Base-by-base conservation (phyloP, 1,140 invertebrate genomes). In the Cyclargus thomasi region DNA sequence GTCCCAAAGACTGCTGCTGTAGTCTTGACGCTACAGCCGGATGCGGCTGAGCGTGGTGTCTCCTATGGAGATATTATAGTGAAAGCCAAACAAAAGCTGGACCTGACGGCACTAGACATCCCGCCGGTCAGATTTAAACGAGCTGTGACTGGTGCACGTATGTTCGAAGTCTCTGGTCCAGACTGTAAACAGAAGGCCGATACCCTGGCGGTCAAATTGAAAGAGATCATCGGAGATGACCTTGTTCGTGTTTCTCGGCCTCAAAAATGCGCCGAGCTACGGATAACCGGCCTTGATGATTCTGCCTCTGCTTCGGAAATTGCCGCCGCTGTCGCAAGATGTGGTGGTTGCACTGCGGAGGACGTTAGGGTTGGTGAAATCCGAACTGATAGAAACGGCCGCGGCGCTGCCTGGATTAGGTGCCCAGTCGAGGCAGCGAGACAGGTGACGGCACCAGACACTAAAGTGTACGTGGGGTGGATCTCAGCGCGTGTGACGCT, bases 141-240 rank as follows among this genome's bases (percentile, higher is more conserved):
- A 6, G 23, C 23, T 6, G 23, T 23, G 23, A 74, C 69, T 1
- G 70, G 73, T 6, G 73, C 67, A 16, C 67, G 73, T 0, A 53
- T 73, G 0, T 36, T 71, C 4, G 69, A 73, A 35, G 17, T 75
- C 0, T 39, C 65, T 0, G 71, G 67, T 0, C 29, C 39, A 7
- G 22, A 0, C 8, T 62, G 29, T 14, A 22, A 7, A 0, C 53
- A 22, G 0, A 65, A 65, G 29, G 74, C 72, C 0, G 69, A 74
- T 53, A n/a, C 47, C 0, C 72, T 76, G 0, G 74, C 74, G 0
- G 47, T 6, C 0, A 64, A 63, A 2, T 20, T 74, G 0, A 17
- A 11, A 5, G 69, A 67, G 22, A 57, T 47, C 1, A 11, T 70
- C 0, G 23, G 17, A 0, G 68, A 23, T 1, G 23, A 62, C n/a